These are phyloP conservation scores for Prosapia bicincta DNA, from an alignment of 2,888 invertebrate species.

Conservation along the genomic window DNA sequence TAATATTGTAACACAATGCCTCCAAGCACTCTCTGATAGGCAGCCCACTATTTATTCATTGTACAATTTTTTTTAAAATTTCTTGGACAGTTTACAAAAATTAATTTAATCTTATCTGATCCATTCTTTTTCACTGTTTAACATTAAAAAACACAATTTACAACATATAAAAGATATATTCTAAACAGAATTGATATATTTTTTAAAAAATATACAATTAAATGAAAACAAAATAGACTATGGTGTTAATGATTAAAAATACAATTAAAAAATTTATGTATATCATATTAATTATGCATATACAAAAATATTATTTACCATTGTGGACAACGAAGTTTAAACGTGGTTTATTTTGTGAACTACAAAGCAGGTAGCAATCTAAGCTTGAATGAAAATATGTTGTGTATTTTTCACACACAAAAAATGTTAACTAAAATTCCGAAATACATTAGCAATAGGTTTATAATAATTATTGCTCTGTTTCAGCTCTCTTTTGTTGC, in stretches of 20 bases:
- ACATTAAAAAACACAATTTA: neutral
- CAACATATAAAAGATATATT: neutral
- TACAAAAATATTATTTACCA: neutral
- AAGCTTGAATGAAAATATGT: neutral
- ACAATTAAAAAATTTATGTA: neutral
- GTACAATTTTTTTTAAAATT: neutral
- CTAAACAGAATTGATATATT: neutral
- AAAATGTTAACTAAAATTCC: too few species aligned
- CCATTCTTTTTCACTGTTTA: neutral
- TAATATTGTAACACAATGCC: neutral
- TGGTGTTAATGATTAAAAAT: neutral
- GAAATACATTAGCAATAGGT: neutral
- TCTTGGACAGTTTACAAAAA: neutral
- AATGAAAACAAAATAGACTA: neutral
- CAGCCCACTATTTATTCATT: neutral
- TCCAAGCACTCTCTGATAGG: neutral
- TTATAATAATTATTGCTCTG: neutral
- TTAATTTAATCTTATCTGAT: neutral
- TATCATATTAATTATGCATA: neutral
- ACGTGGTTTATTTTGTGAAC: neutral
- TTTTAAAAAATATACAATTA: too few species aligned
- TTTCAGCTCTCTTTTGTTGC: neutral
- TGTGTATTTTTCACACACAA: too few species aligned
- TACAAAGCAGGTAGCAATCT: neutral
- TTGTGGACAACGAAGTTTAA: neutral